Base-by-base conservation (phyloP, 1,140 invertebrate species). In the Zeugodacus cucurbitae region DNA sequence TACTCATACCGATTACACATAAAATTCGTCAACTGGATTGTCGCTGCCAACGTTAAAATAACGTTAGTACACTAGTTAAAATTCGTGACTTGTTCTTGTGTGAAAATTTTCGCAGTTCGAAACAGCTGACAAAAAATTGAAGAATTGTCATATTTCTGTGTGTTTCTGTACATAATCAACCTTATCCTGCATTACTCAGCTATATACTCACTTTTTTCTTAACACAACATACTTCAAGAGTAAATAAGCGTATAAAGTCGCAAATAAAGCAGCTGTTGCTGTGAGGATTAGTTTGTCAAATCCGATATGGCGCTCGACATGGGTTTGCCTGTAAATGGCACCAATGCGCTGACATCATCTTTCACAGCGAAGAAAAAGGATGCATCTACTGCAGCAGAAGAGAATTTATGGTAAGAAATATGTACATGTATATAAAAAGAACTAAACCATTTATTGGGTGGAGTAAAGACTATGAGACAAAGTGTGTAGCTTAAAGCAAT, bases 301-400 rank as follows among this genome's bases (percentile, higher is more conserved):
- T 4, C 26, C 20, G 57, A 89, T 74, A 91, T 92, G 91, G 91
- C 92, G 88, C 89, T 92, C 89, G 91, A 93, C 59, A 92, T 91
- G 90, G 91, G 90, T 85, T 91, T 90, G 87, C 91, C 92, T 88
- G 91, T 91, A 64, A 89, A 89, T 67, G 90, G 89, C 88, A 92
- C 89, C 88, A 92, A 92, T 91, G 91, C 92, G 90, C 92, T 93
- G 91, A 93, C 92, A 92, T 93, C 92, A 93, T 93, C 92, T 88
- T 93, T 93, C 74, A 93, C 92, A 29, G 89, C 91, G 29, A 93
- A 93, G 89, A 93, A 93, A 89, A 93, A 93, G 91, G 92, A 92
- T 91, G 90, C 91, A 88, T 90, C 90, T 20, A 89, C 90, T 87
- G 89, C 90, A 29, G 88, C 90, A 82, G 92, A 93, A 82, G 92